Base-by-base conservation (phyloP, 2,888 invertebrate species). In the Macrophya annulata region DNA sequence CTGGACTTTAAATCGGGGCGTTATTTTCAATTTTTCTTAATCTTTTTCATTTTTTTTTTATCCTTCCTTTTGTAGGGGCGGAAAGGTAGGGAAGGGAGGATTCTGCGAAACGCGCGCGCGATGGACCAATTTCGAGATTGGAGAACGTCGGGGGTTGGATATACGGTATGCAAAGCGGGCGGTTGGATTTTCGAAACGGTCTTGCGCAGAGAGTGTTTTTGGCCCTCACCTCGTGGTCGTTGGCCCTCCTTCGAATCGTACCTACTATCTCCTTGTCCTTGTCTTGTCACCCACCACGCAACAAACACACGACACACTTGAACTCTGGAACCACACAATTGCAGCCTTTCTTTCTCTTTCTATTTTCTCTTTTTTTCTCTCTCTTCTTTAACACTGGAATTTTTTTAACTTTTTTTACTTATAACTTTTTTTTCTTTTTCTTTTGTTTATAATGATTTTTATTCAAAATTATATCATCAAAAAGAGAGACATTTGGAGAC, bases 161-260 rank as follows among this genome's bases (percentile, higher is more conserved):
- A 37, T 90, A 89, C 89, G 91, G 90, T 91, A 92, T 92, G 92
- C 92, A 92, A 92, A 92, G 90, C 92, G 92, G 92, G 92, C 92
- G 68, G 68, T 91, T 90, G 91, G 91, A 91, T 92, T 92, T 90
- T 48, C 15, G 17, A 89, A 90, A 89, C 91, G 91, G 90, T 92
- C 92, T 89, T 92, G 92, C 92, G 92, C 92, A 92, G 89, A 92
- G 89, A 89, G 88, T 88, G 86, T 74, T 45, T 68, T 68, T 5
- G 45, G 43, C 88, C 88, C 89, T 91, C 90, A 90, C 90, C 92
- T 92, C 91, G 91, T 91, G 92, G 89, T 90, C 88, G 85, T 84
- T 77, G 84, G 79, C 59, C 84, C 87, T 84, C 82, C 85, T 86
- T 65, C 83, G 81, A 3, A 31, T 85, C 87, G 85, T 87, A 88